phyloP scores from a whole-genome alignment of 2,888 invertebrate species.

The Lithophane socia region DNA sequence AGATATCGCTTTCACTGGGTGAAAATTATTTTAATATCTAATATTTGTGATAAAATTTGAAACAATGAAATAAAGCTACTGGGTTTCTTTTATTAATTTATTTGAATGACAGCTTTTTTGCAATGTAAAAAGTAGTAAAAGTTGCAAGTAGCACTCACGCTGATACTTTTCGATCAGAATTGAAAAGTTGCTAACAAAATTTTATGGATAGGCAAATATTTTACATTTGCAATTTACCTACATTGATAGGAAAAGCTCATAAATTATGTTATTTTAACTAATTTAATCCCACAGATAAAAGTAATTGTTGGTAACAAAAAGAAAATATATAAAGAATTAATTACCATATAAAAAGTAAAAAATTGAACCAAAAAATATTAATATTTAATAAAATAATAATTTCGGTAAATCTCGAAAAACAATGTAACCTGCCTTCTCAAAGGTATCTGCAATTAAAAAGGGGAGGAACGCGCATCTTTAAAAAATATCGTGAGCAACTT shows the following conservation, averaged over 20 bases:
- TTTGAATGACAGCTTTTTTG: slow-evolving; percentile 18
- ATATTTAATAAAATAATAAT: too few species aligned
- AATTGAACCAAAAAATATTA: too few species aligned
- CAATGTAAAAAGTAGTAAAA: slow-evolving; percentile 24
- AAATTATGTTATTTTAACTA: neutral
- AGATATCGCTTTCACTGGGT: neutral
- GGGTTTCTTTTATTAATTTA: slow-evolving; percentile 10
- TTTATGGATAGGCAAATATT: too few species aligned
- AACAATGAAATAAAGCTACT: neutral
- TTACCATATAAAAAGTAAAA: too few species aligned
- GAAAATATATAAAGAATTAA: neutral
- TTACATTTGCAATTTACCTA: neutral
- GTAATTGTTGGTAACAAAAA: neutral
- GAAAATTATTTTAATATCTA: neutral
- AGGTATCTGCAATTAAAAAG: neutral
- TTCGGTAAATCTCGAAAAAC: neutral
- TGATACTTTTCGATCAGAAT: neutral
- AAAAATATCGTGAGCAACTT: neutral
- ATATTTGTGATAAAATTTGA: neutral
- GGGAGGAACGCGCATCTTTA: neutral
- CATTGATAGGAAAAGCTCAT: neutral
- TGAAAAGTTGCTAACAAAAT: neutral
- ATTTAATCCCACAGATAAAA: neutral
- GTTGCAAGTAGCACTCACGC: neutral
- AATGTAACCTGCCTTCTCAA: neutral